Evolutionary conservation across 1,140 invertebrate genomes (phyloP), one percentile per base, ranked within the genome.

Genomic region (Aplysia californica): DNA sequence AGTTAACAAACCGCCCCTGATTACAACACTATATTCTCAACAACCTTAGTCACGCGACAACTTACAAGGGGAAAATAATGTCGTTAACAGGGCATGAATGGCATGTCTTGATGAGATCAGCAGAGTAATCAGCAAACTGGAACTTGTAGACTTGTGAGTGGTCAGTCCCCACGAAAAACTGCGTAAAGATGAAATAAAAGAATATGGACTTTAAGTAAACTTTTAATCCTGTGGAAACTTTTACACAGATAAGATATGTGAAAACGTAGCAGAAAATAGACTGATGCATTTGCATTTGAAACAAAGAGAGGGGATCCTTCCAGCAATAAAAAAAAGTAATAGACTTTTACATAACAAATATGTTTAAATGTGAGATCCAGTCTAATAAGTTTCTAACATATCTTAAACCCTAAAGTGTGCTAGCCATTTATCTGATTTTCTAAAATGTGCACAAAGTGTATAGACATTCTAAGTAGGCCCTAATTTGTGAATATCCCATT

Each of bases 61-160:
- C 92, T 92, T 91, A 96, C 95, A 92, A 91, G 38, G 96, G 95
- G 89, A 97, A 98, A 6, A 93, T 92, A 41, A 97, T 90, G 83
- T 95, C 94, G 83, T 95, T 95, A 76, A 98, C 94, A 0, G 93
- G 90, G 69, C 92, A 92, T 0, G 93, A 94, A 82, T 97, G 96
- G 84, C 95, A 96, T 0, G 96, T 97, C 38, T 95, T 91, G 0
- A 95, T 87, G 2, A 97, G 89, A 56, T 93, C 92, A 2, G 92
- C 80, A 33, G 76, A 88, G 86, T 96, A 95, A 44, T 93, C 93
- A 1, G 89, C 87, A n/a, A 94, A 86, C 82, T 94, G 92, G 21
- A 97, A 92, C 50, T 92, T 91, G 87, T 95, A 97, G 73, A 97
- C 95, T 90, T 97, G 95, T 80, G 94, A 95, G 70, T 91, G 90